These are phyloP conservation scores for Esperia sulphurella DNA, from an alignment of 2,888 invertebrate genomes.

Conservation along the genomic window DNA sequence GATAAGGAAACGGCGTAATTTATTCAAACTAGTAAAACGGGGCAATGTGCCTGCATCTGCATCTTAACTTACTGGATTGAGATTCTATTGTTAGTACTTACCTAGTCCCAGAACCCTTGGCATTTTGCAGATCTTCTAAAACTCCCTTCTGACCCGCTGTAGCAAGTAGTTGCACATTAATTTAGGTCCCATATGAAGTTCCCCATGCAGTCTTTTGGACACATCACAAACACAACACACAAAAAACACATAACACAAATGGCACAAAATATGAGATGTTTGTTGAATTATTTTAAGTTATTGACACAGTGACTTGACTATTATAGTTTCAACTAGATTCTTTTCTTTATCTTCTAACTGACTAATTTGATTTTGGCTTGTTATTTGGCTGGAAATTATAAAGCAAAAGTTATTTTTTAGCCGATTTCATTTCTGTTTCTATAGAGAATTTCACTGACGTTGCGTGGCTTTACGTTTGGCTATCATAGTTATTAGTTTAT, in stretches of 20 bases:
- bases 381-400: constrained; percentile 43
- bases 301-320: not conserved
- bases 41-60: too few relatives aligned
- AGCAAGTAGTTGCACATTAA: not conserved
- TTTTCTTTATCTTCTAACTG: constrained; percentile 20
- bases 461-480: too few relatives aligned
- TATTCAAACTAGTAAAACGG: too few relatives aligned
- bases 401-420: not conserved
- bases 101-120: not conserved
- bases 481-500: too few relatives aligned
- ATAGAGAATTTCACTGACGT: too few relatives aligned
- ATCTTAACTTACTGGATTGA: too few relatives aligned
- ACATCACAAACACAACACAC: constrained; percentile 44
- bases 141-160: not conserved
- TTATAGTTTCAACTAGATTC: too few relatives aligned
- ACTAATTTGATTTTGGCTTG: constrained; percentile 42
- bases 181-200: constrained; percentile 23
- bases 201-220: constrained; percentile 45
- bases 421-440: not conserved
- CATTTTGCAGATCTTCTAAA: not conserved
- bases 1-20: too few relatives aligned
- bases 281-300: constrained; percentile 19
- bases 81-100: not conserved
- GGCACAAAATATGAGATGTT: constrained; percentile 27
- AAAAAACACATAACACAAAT: constrained; percentile 25